Percentiles rank a stretch among this genome's conserved stretches.
Conservation (phyloP, 2,888 invertebrate genomes). For the Agrilus cyanescens region DNA sequence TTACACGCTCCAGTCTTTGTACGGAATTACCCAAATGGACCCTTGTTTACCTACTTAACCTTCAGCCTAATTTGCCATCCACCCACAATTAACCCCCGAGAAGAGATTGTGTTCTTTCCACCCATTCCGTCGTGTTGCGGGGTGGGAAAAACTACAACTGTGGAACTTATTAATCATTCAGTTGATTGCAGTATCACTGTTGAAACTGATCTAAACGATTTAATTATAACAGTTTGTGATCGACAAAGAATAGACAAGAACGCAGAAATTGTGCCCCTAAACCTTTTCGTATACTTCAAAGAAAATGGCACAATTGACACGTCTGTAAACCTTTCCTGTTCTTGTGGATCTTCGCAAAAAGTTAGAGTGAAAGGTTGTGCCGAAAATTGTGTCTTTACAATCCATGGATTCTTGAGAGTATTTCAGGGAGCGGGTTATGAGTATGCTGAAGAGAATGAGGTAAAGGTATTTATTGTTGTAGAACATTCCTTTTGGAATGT, state of each 20-base stretch:
- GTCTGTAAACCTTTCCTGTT: slow-evolving; percentile 13
- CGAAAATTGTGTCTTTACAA: slow-evolving; percentile 29
- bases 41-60: no score
- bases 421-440: not conserved
- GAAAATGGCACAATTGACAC: not conserved
- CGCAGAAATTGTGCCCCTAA: not conserved
- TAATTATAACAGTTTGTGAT: not conserved
- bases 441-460: no score
- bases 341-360: slow-evolving; percentile 16
- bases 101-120: no score
- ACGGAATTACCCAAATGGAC: no score
- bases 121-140: no score
- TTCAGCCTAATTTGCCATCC: no score
- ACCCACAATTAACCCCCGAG: no score
- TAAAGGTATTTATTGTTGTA: no score
- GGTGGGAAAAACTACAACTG: no score
- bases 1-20: no score
- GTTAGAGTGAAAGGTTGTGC: slow-evolving; percentile 20
- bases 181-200: not conserved
- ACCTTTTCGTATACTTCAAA: not conserved
- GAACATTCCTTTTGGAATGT: no score
- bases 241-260: not conserved
- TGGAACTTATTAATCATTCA: not conserved
- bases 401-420: slow-evolving; percentile 20
- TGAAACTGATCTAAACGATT: not conserved